Evolutionary conservation across 2,797 vertebrate species (phyloP).

Genomic region (Lepilemur ruficaudatus): DNA sequence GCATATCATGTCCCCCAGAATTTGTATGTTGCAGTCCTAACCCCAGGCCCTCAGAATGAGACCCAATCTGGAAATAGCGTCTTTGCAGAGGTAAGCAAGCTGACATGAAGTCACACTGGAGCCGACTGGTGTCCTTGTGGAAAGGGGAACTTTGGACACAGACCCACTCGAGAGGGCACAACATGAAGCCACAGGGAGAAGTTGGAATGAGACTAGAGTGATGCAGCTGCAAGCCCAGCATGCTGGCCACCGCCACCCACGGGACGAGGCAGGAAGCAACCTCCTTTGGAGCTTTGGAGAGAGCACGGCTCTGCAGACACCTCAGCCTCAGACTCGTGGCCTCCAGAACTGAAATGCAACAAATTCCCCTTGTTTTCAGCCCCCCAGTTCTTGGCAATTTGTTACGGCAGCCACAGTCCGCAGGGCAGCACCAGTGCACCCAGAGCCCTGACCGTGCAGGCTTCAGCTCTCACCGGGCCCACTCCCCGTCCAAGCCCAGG

Average conservation of each 20-base stretch:
- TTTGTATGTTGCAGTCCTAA: neutral
- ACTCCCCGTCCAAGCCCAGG: fast-evolving
- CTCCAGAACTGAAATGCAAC: neutral
- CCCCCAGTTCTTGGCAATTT: fast-evolving
- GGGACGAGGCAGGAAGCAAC: neutral
- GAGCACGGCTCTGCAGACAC: fast-evolving
- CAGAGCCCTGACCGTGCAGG: fast-evolving
- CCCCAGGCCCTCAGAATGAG: fast-evolving
- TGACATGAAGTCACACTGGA: neutral
- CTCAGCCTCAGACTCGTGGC: fast-evolving
- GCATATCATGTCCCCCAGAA: neutral
- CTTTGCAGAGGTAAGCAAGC: neutral
- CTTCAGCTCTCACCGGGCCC: neutral
- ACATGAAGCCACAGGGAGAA: fast-evolving
- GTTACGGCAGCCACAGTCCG: fast-evolving
- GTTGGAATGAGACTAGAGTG: fast-evolving
- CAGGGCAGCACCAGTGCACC: neutral
- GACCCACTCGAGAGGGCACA: neutral
- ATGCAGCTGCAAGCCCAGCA: neutral
- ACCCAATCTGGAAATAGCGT: neutral
- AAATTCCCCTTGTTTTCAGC: neutral
- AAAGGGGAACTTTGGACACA: neutral
- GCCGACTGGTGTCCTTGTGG: neutral
- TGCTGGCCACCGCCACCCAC: neutral
- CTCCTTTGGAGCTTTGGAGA: fast-evolving